Conservation (phyloP, 2,797 vertebrate genomes). For the Lemur catta region DNA sequence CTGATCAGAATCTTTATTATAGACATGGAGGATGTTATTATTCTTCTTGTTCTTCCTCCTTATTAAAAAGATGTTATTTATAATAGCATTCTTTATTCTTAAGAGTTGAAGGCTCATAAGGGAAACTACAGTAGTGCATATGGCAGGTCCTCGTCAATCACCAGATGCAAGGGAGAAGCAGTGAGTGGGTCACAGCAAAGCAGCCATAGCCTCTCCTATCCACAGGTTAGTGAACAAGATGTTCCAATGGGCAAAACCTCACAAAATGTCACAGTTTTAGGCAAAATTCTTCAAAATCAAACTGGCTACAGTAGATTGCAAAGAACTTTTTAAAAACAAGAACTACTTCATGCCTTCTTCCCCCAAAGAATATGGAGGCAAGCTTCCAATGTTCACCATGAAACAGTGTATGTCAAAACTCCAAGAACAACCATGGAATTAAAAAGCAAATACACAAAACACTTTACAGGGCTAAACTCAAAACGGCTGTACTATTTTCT, state of each 20-base stretch:
- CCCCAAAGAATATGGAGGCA: slow-evolving; percentile 62
- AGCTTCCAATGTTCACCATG: slow-evolving; percentile 45
- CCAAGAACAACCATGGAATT: slow-evolving; percentile 64
- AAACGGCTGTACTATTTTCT: slow-evolving; percentile 66
- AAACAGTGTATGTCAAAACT: slow-evolving; percentile 52
- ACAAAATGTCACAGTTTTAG: slow-evolving; percentile 25
- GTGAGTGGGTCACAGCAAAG: neutral
- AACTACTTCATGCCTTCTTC: neutral
- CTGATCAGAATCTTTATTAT: neutral
- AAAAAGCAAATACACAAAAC: slow-evolving; percentile 75
- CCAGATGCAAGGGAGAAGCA: neutral
- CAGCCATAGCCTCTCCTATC: neutral
- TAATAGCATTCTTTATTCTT: neutral
- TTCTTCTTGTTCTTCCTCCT: neutral
- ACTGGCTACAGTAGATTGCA: neutral
- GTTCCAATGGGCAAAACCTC: neutral
- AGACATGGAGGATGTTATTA: neutral
- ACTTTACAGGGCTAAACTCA: slow-evolving; percentile 56
- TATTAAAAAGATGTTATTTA: neutral
- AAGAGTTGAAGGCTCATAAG: neutral
- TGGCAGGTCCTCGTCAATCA: neutral
- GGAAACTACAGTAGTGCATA: neutral
- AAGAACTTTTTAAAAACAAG: slow-evolving; percentile 38
- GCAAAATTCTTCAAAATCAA: slow-evolving; percentile 49
- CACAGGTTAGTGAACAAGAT: neutral